phyloP scores from a whole-genome alignment of 2,113 vertebrate species.

The Salvelinus alpinus region DNA sequence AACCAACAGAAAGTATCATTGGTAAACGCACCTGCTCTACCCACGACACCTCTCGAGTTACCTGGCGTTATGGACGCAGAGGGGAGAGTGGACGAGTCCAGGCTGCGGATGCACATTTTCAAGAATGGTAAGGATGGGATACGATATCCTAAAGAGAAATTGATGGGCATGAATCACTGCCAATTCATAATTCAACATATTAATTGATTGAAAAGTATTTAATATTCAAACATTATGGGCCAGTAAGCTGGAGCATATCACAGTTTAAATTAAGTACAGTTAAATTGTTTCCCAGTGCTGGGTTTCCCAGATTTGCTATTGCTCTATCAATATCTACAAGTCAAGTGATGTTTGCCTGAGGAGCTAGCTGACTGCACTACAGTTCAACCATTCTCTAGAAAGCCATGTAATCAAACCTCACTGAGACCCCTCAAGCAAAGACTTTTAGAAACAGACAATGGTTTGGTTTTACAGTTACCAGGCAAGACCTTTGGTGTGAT shows the following conservation, averaged over 20 bases:
- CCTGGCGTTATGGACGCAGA: conserved; percentile 76
- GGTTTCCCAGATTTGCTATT: too few species aligned
- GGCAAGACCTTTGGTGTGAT: not conserved
- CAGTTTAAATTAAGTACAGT: not conserved
- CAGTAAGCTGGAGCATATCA: not conserved
- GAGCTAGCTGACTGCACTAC: conserved; percentile 1
- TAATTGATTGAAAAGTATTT: not conserved
- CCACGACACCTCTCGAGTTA: conserved; percentile 55
- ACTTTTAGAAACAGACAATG: conserved; percentile 27
- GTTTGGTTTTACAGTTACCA: conserved; percentile 23
- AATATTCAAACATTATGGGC: not conserved
- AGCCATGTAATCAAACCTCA: conserved; percentile 10
- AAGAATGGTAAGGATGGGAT: conserved; percentile 66
- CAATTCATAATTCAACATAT: not conserved
- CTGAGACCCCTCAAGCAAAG: conserved; percentile 28
- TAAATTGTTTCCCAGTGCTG: too few species aligned
- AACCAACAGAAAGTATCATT: too few species aligned
- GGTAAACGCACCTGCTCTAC: too few species aligned
- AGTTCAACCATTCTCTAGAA: conserved; percentile 31
- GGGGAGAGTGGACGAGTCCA: conserved; percentile 78
- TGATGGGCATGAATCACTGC: not conserved
- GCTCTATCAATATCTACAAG: not conserved
- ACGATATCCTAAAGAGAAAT: not conserved
- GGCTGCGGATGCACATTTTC: conserved; percentile 73
- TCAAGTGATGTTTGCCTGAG: conserved; percentile 54